Base-by-base conservation (phyloP, 1,140 invertebrate genomes). In the Vanessa tameamea region DNA sequence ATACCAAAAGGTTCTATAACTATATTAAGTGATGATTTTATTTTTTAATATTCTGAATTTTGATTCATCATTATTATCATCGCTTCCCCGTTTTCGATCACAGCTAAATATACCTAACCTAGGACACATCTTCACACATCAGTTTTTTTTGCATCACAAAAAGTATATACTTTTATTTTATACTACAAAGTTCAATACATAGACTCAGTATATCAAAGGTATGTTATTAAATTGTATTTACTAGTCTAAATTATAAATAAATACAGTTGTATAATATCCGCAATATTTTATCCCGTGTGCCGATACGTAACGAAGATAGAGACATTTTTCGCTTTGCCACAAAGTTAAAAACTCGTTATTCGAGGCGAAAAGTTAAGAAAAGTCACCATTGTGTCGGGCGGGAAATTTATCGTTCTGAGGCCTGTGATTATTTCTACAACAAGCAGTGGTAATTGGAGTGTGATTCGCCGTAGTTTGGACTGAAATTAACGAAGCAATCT, bases 341-440 rank as follows among this genome's bases (percentile, higher is more conserved):
- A 91, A 92, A 92, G 88, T 92, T 92, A 91, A 92, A 92, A 92
- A 92, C 89, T 92, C 90, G 89, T 92, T 92, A 92, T 86, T 86
- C 84, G 87, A 78, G 79, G 82, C 81, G 84, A 87, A 88, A 90
- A 92, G 85, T 90, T 92, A 85, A 85, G 82, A 75, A 79, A 86
- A 87, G 79, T 80, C 78, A 80, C 82, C 85, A 89, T 91, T 91
- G 87, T 89, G 85, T 82, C 82, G 83, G 81, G 78, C 79, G 78
- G 78, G 74, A 82, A 80, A 88, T 88, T 91, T 90, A 89, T 88
- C 86, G 66, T 77, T 75, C 73, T 75, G 78, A 79, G 69, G 64
- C 72, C 77, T 64, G 61, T 78, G 75, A 80, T 81, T 73, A 78
- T 82, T 82, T 82, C 74, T 74, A 73, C 75, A 79, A 79, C 78